A percentile compares a stretch with the other conserved stretches of the same genome.
phyloP scores from a whole-genome alignment of 2,113 vertebrate species.

The Australoheros scitulus region DNA sequence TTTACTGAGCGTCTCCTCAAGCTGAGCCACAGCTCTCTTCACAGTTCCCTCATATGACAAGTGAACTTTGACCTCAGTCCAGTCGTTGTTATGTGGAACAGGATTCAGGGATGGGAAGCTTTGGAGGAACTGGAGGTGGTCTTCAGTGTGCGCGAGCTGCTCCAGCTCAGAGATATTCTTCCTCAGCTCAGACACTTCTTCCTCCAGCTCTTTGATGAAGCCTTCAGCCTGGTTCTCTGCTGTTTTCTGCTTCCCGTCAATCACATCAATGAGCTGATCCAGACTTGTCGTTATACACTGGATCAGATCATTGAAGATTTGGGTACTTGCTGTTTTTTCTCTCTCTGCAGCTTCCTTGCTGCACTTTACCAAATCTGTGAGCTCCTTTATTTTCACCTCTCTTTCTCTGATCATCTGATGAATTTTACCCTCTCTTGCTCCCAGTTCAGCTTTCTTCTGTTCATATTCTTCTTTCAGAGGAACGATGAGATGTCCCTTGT shows the following conservation, averaged over 20 bases:
- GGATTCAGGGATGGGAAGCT: not conserved
- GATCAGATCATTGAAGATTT: not conserved
- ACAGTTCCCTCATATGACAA: not conserved
- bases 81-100: not conserved
- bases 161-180: not conserved
- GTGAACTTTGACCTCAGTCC: not conserved
- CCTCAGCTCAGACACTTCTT: conserved; percentile 4
- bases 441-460: not conserved
- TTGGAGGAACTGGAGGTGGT: conserved; percentile 15
- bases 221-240: not conserved
- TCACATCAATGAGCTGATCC: not conserved
- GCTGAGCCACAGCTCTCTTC: not conserved
- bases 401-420: conserved; percentile 18
- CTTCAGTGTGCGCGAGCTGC: not conserved
- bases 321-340: not conserved
- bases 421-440: not conserved
- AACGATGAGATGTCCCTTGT: not conserved
- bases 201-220: conserved; percentile 1
- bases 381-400: not conserved
- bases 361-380: not conserved
- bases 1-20: not conserved
- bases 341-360: not conserved
- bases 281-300: not conserved
- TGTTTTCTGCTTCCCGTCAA: not conserved
- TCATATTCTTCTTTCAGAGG: not conserved